Evolutionary conservation across 2,797 vertebrate genomes (phyloP).

Genomic region (Sebastiscus albofasciatus): DNA sequence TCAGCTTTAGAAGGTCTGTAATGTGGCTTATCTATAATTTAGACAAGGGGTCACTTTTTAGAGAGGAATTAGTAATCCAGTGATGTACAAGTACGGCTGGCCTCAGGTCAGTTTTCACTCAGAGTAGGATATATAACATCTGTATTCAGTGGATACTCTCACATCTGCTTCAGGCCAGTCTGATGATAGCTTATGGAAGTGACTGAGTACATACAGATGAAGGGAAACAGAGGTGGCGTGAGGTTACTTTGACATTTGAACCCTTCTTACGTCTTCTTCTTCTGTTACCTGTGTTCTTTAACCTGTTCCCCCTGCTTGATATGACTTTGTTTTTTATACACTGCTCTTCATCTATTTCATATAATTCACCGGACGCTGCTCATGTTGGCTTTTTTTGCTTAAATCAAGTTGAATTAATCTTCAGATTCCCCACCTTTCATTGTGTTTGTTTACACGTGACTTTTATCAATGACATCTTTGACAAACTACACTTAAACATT

Average conservation of each 20-base stretch:
- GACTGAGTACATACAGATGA: background rate
- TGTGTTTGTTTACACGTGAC: background rate
- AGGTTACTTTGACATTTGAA: background rate
- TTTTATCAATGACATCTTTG: background rate
- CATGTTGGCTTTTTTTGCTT: background rate
- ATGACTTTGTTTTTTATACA: background rate
- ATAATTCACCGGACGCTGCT: background rate
- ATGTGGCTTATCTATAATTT: constrained; percentile 17
- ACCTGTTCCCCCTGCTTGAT: background rate
- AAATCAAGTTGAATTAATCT: background rate
- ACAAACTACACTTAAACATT: too few species aligned
- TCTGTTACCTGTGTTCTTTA: background rate
- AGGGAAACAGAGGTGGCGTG: background rate
- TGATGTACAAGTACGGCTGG: background rate
- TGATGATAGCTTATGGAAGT: background rate
- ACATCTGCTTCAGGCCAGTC: constrained; percentile 7
- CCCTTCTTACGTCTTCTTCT: background rate
- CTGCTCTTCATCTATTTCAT: background rate
- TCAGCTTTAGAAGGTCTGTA: background rate
- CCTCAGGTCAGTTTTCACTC: constrained; percentile 28
- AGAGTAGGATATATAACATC: constrained; percentile 3
- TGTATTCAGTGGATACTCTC: background rate
- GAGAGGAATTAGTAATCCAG: constrained; percentile 24
- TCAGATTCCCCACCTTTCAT: background rate
- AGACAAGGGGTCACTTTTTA: constrained; percentile 15